phyloP scores from a whole-genome alignment of 2,113 vertebrate genomes.

The Oreotrochilus melanogaster region DNA sequence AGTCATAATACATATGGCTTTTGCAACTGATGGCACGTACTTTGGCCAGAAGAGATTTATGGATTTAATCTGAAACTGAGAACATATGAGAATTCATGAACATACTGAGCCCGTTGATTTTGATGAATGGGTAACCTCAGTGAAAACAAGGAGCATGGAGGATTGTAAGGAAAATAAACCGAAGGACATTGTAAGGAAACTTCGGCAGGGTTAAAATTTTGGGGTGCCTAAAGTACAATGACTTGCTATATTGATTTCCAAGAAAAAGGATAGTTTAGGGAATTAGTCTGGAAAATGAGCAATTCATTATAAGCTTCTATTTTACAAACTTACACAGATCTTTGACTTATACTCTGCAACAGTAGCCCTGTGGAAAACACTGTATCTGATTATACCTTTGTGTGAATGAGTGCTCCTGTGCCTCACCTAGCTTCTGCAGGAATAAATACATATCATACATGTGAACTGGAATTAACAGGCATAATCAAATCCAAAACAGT shows the following conservation, averaged over 20 bases:
- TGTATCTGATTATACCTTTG: not conserved
- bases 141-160: not conserved
- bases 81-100: fast-evolving
- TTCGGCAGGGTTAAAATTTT: not conserved
- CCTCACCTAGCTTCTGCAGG: not conserved
- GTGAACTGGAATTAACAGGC: not conserved
- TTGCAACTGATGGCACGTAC: not conserved
- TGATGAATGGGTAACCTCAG: not conserved
- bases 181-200: not conserved
- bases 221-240: not conserved
- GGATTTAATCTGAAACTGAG: not conserved
- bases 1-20: fast-evolving
- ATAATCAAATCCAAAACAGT: not conserved
- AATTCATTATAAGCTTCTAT: not conserved
- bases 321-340: not conserved
- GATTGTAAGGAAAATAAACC: not conserved
- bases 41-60: not conserved
- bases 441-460: not conserved
- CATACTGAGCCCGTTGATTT: not conserved
- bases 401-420: not conserved
- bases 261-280: not conserved
- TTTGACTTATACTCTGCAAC: not conserved
- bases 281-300: not conserved
- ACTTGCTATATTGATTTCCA: not conserved
- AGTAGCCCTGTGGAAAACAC: not conserved